These are phyloP conservation scores for Mythimna pallens DNA, from an alignment of 2,888 invertebrate genomes.

Conservation along the genomic window DNA sequence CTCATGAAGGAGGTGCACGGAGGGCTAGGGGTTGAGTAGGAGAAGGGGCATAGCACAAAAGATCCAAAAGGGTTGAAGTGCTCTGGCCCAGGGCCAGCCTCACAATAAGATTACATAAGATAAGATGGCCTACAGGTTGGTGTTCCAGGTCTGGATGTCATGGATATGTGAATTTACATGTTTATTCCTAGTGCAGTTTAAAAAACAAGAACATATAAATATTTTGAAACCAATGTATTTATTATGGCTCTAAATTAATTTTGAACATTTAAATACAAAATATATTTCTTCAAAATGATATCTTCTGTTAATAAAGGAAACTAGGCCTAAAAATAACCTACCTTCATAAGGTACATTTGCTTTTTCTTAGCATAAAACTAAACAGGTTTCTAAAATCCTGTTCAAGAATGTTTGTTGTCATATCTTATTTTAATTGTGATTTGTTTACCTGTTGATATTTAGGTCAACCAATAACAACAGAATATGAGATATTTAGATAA, in stretches of 20 bases:
- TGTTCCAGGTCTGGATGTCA: too few species aligned
- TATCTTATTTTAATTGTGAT: not conserved
- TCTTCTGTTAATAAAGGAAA: not conserved
- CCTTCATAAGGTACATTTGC: not conserved
- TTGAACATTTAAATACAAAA: constrained; percentile 4
- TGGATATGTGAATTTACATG: too few species aligned
- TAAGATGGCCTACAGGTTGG: too few species aligned
- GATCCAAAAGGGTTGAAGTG: too few species aligned
- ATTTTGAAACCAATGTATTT: constrained; percentile 1
- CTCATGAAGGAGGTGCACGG: too few species aligned
- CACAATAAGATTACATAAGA: too few species aligned
- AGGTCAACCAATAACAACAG: not conserved
- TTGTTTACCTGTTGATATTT: constrained; percentile 30
- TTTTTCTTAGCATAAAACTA: not conserved
- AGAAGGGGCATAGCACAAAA: too few species aligned
- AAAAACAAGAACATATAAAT: too few species aligned
- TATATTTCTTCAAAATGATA: not conserved
- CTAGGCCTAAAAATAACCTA: not conserved
- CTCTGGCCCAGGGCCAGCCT: too few species aligned
- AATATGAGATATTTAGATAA: not conserved
- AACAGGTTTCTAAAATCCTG: not conserved
- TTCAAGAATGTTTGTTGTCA: constrained; percentile 5
- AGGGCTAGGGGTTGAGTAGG: too few species aligned
- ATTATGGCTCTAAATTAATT: not conserved
- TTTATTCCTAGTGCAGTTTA: too few species aligned